Conservation (phyloP, 1,140 invertebrate species). For the Temnothorax longispinosus region DNA sequence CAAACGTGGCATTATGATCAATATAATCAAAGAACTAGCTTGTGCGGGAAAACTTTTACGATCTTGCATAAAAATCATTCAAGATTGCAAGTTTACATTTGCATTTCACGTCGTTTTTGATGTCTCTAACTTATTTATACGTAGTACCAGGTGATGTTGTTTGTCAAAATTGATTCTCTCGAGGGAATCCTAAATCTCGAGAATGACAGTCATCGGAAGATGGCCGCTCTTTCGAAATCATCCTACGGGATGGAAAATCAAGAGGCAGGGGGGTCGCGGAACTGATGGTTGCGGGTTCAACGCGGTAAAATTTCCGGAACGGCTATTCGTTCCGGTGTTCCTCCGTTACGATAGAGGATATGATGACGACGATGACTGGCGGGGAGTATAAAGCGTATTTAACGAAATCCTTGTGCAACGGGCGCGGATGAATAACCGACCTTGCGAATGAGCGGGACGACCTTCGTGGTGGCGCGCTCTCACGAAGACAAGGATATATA, state of each 20-base stretch:
- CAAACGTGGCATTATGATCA: not conserved
- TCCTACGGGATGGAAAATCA: not conserved
- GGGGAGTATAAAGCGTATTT: conserved; percentile 68
- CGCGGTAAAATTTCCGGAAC: not conserved
- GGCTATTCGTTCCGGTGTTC: conserved; percentile 33
- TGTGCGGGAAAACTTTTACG: not conserved
- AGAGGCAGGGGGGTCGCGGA: not conserved
- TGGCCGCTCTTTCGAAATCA: not conserved
- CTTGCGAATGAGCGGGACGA: conserved; percentile 68
- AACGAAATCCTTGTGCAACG: conserved; percentile 74
- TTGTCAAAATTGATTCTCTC: not conserved
- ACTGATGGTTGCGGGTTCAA: not conserved
- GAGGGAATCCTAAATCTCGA: not conserved
- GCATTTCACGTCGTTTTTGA: not conserved
- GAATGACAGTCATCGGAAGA: too few species aligned
- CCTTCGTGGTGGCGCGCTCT: conserved; percentile 60
- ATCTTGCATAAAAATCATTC: not conserved
- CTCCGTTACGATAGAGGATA: conserved; percentile 50
- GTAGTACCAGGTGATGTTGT: too few species aligned
- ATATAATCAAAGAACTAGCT: not conserved
- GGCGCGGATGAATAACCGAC: conserved; percentile 74
- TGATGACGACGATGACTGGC: conserved; percentile 56
- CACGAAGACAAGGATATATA: conserved; percentile 64
- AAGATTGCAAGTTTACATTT: not conserved
- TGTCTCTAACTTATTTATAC: not conserved